A percentile compares a stretch with the other conserved stretches of the same genome.
These are phyloP conservation scores for Nanger granti DNA, from an alignment of 2,113 vertebrate species.

Conservation along the genomic window DNA sequence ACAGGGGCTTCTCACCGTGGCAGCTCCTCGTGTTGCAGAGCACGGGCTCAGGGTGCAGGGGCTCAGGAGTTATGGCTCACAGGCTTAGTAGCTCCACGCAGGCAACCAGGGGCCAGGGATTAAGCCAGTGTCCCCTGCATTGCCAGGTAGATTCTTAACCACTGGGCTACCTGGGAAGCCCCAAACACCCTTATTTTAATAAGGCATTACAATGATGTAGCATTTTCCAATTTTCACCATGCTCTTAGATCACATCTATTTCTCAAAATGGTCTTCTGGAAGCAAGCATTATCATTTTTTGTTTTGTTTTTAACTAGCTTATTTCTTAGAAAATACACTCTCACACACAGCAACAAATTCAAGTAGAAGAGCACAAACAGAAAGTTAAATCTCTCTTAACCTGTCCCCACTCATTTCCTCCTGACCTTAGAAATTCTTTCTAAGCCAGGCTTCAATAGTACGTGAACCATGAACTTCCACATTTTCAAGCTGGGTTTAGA, in stretches of 20 bases:
- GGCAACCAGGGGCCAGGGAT: neutral
- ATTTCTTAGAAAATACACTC: conserved; percentile 5
- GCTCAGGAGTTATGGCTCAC: neutral
- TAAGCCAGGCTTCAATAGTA: neutral
- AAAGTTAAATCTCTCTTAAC: neutral
- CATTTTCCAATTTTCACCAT: neutral
- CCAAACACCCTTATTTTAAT: neutral
- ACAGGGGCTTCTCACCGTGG: neutral
- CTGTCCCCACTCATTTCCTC: neutral
- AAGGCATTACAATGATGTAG: neutral
- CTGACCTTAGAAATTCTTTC: neutral
- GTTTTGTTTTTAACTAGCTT: neutral
- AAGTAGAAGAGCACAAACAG: neutral
- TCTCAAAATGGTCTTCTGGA: neutral
- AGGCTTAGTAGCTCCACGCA: neutral
- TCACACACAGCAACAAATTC: neutral
- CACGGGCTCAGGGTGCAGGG: neutral
- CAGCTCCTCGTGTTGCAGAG: neutral
- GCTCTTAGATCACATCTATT: neutral
- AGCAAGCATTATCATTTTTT: neutral
- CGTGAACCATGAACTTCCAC: neutral
- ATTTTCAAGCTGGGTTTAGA: neutral
- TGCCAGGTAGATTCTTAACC: neutral
- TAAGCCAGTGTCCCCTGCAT: neutral
- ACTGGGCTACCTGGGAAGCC: neutral